Evolutionary conservation across 2,888 invertebrate genomes (phyloP), one percentile per base, ranked within the genome.

Genomic region (Acronicta leporina): DNA sequence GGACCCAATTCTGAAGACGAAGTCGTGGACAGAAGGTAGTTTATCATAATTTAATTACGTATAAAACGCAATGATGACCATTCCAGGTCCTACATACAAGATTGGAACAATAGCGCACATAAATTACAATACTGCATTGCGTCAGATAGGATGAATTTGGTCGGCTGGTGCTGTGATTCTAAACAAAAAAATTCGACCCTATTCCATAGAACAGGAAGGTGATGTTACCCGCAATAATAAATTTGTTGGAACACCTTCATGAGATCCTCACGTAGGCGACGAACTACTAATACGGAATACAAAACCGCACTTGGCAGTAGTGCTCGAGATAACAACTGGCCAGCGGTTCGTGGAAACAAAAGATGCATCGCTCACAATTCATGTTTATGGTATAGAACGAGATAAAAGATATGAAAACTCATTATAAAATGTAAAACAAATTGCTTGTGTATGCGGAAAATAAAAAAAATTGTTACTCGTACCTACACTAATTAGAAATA

Each of bases 251-350:
- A 20, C 63, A 73, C 73, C 75, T 75, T 63, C 50, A 48, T 51
- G 55, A 50, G 66, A 51, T 73, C 56, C 68, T 76, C 81, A 75
- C 80, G 82, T 81, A 79, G 65, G 40, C 66, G 50, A 68, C 55
- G 61, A 62, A 49, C 55, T 59, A 72, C 70, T 61, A 50, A 55
- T 62, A 13, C 60, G 16, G 80, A 81, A 80, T 81, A 81, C 68
- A 47, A 74, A 79, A 70, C 71, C 52, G 42, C 25, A 61, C 61
- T 77, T 68, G 74, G 62, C 68, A 71, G 41, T 63, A 46, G 60
- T 49, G 55, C 55, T 52, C 35, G 52, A 60, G 54, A 59, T 66
- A 61, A 68, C 77, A 48, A 66, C 50, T 51, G 47, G 30, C 40
- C 51, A 35, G 43, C 52, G 58, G 44, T 58, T 58, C 47, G 46